Conservation (phyloP, 2,888 invertebrate genomes). For the Eueremaeus valkanovi region DNA sequence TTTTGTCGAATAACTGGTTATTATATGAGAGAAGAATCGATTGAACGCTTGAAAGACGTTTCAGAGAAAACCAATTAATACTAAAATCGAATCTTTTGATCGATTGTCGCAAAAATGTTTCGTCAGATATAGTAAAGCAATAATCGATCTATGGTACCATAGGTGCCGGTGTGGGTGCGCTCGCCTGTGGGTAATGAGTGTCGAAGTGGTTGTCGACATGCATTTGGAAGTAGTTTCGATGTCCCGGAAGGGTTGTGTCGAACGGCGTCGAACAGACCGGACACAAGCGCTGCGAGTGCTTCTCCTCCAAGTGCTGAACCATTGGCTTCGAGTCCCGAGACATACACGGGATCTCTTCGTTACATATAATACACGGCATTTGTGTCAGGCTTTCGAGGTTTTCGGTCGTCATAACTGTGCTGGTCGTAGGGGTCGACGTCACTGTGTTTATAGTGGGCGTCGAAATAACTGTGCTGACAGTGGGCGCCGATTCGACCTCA, state of each 20-base stretch:
- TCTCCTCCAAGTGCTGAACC: conserved; percentile 38
- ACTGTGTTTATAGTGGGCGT: too few species aligned
- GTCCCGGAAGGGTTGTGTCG: conserved; percentile 35
- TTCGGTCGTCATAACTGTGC: background rate
- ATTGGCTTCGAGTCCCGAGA: conserved; percentile 29
- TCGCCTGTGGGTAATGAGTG: conserved; percentile 7
- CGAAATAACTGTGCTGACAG: too few species aligned
- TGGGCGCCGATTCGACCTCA: background rate
- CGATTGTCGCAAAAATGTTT: too few species aligned
- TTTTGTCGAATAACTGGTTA: too few species aligned
- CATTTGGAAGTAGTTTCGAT: conserved; percentile 31
- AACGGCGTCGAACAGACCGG: conserved; percentile 38
- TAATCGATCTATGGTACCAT: background rate
- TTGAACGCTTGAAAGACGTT: too few species aligned
- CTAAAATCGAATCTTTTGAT: too few species aligned
- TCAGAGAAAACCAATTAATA: too few species aligned
- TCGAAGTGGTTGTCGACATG: conserved; percentile 41
- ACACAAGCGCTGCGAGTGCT: conserved; percentile 39
- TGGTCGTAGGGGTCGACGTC: too few species aligned
- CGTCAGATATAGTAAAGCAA: too few species aligned
- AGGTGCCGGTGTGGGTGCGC: background rate
- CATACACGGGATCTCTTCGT: conserved; percentile 1
- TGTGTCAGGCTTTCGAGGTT: background rate
- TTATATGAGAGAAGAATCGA: too few species aligned
- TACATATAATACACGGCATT: conserved; percentile 20